Evolutionary conservation across 2,888 invertebrate species (phyloP).

Genomic region (Ormyrus rosae): DNA sequence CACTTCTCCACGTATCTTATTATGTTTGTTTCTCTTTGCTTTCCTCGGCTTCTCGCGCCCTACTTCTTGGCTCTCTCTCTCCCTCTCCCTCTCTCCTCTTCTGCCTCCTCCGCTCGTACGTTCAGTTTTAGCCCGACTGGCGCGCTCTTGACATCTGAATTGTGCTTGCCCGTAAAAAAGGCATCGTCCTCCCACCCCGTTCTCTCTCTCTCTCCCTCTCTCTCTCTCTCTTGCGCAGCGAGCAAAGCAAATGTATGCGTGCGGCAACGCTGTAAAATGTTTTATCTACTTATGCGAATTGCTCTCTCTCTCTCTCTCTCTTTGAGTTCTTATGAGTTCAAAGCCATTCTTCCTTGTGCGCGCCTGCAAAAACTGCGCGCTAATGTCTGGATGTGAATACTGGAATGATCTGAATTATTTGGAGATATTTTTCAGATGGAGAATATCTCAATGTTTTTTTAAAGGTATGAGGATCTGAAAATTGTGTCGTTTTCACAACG

Average conservation of each 20-base stretch:
- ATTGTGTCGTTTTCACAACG: too few species aligned
- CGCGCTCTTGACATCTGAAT: slow-evolving; percentile 50
- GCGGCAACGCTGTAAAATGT: slow-evolving; percentile 27
- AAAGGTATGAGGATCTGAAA: too few species aligned
- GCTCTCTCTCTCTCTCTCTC: neutral
- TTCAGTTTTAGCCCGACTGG: neutral
- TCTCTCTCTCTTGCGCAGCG: too few species aligned
- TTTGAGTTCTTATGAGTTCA: neutral
- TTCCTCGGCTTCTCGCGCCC: slow-evolving; percentile 35
- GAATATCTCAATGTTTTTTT: too few species aligned
- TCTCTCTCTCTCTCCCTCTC: too few species aligned
- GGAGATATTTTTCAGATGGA: too few species aligned
- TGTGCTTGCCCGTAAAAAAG: slow-evolving; percentile 38
- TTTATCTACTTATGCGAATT: slow-evolving; percentile 48
- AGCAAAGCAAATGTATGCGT: slow-evolving; percentile 11
- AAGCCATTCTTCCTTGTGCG: neutral
- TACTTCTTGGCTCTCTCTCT: neutral
- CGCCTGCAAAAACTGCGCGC: too few species aligned
- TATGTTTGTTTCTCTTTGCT: slow-evolving; percentile 58
- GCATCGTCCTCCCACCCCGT: neutral
- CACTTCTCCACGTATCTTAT: slow-evolving; percentile 58
- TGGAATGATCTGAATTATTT: too few species aligned
- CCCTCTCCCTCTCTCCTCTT: neutral
- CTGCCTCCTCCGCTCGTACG: neutral
- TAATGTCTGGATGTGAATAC: too few species aligned